phyloP scores from a whole-genome alignment of 2,888 invertebrate species.

The Drosophila multiciliata region DNA sequence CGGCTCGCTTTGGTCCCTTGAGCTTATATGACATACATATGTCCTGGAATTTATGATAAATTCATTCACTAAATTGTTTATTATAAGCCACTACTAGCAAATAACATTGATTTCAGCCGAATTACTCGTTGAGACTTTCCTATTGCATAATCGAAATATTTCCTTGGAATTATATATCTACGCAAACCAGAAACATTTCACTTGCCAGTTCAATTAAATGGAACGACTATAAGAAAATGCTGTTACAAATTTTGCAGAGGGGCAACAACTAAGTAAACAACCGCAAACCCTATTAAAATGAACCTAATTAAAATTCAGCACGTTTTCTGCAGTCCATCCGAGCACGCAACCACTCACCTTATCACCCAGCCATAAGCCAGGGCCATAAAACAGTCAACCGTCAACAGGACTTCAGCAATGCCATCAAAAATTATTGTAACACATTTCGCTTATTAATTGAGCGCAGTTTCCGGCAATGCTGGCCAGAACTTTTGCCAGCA shows the following conservation, averaged over 20 bases:
- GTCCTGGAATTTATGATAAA: conserved; percentile 62
- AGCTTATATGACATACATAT: conserved; percentile 43
- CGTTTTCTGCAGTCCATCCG: conserved; percentile 47
- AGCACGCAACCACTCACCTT: conserved; percentile 18
- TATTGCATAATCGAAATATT: conserved; percentile 1
- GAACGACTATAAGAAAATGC: conserved; percentile 8
- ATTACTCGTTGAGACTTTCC: background rate
- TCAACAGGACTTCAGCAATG: conserved; percentile 54
- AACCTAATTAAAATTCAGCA: conserved; percentile 80
- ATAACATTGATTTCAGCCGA: conserved; percentile 16
- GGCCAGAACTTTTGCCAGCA: conserved; percentile 14
- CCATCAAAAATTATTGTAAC: conserved; percentile 78
- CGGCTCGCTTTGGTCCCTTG: conserved; percentile 4
- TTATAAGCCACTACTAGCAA: conserved; percentile 7
- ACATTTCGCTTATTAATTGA: conserved; percentile 79
- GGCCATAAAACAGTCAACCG: conserved; percentile 63
- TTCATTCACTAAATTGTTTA: conserved; percentile 47
- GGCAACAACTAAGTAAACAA: conserved; percentile 49
- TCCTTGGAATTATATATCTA: background rate
- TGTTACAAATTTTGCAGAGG: conserved; percentile 17
- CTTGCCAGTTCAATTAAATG: conserved; percentile 31
- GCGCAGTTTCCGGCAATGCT: conserved; percentile 17
- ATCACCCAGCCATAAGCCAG: conserved; percentile 46
- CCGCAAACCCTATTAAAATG: conserved; percentile 64
- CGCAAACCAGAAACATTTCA: conserved; percentile 4